Conservation (phyloP, 2,113 vertebrate species). For the Pterocles gutturalis region DNA sequence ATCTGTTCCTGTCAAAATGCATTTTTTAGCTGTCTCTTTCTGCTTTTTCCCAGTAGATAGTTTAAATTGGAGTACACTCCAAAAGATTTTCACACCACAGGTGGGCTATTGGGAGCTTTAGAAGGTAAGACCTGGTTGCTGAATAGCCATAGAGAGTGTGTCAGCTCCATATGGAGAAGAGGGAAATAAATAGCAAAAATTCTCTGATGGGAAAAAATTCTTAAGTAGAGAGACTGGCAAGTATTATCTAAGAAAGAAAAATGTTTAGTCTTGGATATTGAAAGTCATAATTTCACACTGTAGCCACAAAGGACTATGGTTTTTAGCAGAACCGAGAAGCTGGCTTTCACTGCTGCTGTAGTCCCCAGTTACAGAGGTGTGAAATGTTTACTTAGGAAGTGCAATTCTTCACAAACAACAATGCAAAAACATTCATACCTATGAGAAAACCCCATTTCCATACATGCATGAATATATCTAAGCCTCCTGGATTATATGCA, state of each 20-base stretch:
- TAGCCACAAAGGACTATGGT: background rate
- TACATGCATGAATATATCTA: background rate
- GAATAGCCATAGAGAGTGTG: background rate
- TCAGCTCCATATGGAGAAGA: background rate
- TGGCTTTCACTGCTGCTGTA: background rate
- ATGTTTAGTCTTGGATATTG: background rate
- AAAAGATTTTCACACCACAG: background rate
- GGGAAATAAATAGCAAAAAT: background rate
- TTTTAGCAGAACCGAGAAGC: constrained; percentile 2
- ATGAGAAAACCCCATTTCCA: constrained; percentile 7
- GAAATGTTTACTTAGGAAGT: constrained; percentile 52
- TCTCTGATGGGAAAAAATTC: background rate
- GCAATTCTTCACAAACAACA: background rate
- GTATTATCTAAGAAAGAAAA: background rate
- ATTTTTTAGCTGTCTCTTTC: background rate
- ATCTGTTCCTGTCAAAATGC: background rate
- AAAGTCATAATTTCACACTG: background rate
- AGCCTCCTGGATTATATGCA: background rate
- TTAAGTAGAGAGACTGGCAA: background rate
- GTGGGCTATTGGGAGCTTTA: background rate
- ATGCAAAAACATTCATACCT: constrained; percentile 35
- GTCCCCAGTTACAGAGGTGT: constrained; percentile 17
- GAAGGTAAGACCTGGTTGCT: background rate
- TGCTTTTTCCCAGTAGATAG: background rate
- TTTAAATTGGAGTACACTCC: background rate